These are phyloP conservation scores for Drosophila nikananu DNA, from an alignment of 1,140 invertebrate genomes.

Conservation along the genomic window DNA sequence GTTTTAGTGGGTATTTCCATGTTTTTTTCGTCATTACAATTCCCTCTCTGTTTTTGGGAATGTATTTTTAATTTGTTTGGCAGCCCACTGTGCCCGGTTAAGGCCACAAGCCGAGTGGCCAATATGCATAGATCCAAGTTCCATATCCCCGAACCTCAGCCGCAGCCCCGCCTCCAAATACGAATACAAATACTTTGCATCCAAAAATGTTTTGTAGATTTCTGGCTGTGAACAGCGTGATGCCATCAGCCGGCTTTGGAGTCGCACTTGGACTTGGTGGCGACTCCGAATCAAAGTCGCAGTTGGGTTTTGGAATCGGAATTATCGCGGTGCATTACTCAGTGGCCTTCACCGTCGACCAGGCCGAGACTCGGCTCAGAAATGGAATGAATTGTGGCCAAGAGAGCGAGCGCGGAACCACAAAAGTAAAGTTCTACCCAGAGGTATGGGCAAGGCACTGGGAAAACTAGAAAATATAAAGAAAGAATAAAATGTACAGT, in stretches of 20 bases:
- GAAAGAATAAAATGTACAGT: too few relatives aligned
- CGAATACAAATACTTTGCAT: conserved; percentile 36
- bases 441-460: neutral
- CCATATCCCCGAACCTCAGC: neutral
- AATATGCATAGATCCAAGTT: conserved; percentile 32
- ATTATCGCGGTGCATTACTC: conserved; percentile 48
- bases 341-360: conserved; percentile 46
- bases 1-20: conserved; percentile 5
- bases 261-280: conserved; percentile 11
- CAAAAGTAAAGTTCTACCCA: conserved; percentile 34
- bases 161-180: neutral
- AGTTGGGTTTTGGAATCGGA: conserved; percentile 8
- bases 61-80: conserved; percentile 33
- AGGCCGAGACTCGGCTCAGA: conserved; percentile 5
- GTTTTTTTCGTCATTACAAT: neutral
- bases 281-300: conserved; percentile 10
- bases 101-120: conserved; percentile 37
- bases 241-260: conserved; percentile 47
- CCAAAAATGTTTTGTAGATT: conserved; percentile 43
- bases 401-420: conserved; percentile 12
- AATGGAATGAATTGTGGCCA: conserved; percentile 46
- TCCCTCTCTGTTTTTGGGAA: conserved; percentile 2
- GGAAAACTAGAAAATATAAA: neutral
- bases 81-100: conserved; percentile 36
- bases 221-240: conserved; percentile 72